Conservation (phyloP, 1,140 invertebrate genomes). For the Coptotermes formosanus region DNA sequence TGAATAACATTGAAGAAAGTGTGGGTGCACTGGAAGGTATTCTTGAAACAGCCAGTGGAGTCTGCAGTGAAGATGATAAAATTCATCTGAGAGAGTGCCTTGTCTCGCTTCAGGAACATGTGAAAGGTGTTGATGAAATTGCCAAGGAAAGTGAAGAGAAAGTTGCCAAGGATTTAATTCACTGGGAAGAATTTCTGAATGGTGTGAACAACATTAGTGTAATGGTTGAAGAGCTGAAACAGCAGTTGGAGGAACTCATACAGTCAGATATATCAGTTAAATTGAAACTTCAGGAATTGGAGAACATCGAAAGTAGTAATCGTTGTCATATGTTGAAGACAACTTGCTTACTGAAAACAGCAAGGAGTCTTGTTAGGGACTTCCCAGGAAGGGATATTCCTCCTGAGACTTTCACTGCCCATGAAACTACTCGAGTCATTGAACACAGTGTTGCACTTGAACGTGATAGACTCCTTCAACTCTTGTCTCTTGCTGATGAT, state of each 20-base stretch:
- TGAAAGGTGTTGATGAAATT: constrained; percentile 59
- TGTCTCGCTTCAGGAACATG: constrained; percentile 51
- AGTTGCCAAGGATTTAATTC: constrained; percentile 55
- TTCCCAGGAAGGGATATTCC: constrained; percentile 66
- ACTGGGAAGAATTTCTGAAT: constrained; percentile 68
- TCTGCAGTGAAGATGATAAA: constrained; percentile 52
- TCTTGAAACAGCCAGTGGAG: constrained; percentile 51
- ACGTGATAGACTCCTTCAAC: constrained; percentile 69
- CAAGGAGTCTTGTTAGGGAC: constrained; percentile 58
- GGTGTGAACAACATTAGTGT: constrained; percentile 55
- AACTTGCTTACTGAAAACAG: constrained; percentile 52
- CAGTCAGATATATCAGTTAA: constrained; percentile 56
- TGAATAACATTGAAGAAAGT: constrained; percentile 50
- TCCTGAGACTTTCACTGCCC: constrained; percentile 58
- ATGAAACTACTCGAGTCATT: constrained; percentile 65
- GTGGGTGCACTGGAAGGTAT: constrained; percentile 49
- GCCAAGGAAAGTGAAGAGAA: constrained; percentile 59
- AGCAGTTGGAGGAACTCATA: constrained; percentile 56
- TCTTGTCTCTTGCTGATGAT: constrained; percentile 73
- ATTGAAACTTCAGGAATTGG: constrained; percentile 62
- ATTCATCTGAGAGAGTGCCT: constrained; percentile 51
- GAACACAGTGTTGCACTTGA: constrained; percentile 66
- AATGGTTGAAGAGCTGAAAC: constrained; percentile 54
- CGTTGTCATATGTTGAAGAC: constrained; percentile 52
- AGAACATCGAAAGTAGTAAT: constrained; percentile 63